Percentiles rank a stretch among this genome's conserved stretches.
These are phyloP conservation scores for Ianthella basta DNA, from an alignment of 37 sponge, comb jelly and placozoan genomes.

Conservation along the genomic window DNA sequence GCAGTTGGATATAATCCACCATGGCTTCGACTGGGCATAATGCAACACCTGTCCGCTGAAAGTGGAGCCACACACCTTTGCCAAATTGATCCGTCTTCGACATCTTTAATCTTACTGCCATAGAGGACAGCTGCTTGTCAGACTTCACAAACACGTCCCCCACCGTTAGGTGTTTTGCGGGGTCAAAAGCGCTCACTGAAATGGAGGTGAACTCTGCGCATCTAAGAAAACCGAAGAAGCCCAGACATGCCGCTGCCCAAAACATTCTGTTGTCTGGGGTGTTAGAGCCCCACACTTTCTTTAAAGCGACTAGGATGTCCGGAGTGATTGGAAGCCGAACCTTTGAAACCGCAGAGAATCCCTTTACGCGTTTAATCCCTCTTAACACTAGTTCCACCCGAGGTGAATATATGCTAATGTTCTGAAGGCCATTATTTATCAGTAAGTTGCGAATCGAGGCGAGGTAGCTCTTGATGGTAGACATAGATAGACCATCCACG, in stretches of 20 bases:
- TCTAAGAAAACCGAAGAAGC: constrained; percentile 12
- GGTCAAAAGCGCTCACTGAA: neutral
- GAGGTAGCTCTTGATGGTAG: constrained; percentile 37
- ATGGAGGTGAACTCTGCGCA: neutral
- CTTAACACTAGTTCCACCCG: constrained; percentile 13
- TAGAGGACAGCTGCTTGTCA: neutral
- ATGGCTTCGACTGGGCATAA: constrained; percentile 19
- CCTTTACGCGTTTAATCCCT: constrained; percentile 15
- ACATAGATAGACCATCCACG: neutral
- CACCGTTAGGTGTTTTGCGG: neutral
- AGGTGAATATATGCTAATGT: constrained; percentile 28
- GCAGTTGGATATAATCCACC: neutral
- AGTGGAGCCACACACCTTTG: neutral
- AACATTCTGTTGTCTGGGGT: neutral
- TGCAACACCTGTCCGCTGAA: neutral
- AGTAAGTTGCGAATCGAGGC: constrained; percentile 41
- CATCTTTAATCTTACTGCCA: neutral
- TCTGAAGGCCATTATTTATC: too few relatives aligned
- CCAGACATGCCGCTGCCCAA: constrained; percentile 16
- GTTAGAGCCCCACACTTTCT: neutral
- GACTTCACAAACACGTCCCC: neutral
- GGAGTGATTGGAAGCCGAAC: neutral
- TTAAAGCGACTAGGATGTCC: neutral
- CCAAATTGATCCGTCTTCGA: constrained; percentile 16
- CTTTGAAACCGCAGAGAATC: neutral